A percentile compares a stretch with the other conserved stretches of the same genome.
Evolutionary conservation across 2,113 vertebrate genomes (phyloP).

Genomic region (Delphinapterus leucas): DNA sequence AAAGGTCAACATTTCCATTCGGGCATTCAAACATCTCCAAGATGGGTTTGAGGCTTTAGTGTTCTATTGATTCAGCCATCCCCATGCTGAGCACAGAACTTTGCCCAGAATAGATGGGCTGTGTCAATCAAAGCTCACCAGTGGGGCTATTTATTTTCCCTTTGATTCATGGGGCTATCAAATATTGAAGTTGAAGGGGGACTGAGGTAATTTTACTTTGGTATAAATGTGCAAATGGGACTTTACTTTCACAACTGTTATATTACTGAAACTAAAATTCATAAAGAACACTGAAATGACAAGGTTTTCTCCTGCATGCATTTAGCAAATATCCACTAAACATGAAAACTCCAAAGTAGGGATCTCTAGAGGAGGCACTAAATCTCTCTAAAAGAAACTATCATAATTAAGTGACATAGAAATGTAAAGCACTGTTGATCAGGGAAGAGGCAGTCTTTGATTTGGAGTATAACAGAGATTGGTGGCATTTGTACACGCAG

Average conservation of each 20-base stretch:
- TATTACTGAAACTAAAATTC: background rate
- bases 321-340: background rate
- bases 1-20: conserved; percentile 71
- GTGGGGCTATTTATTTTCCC: conserved; percentile 49
- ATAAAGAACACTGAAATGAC: background rate
- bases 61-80: conserved; percentile 66
- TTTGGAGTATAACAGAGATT: background rate
- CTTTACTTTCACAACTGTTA: background rate
- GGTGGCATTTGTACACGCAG: background rate
- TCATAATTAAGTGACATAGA: background rate
- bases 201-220: conserved; percentile 30
- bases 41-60: conserved; percentile 64
- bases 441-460: background rate
- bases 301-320: background rate
- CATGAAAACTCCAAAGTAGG: background rate
- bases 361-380: background rate
- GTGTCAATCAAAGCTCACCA: conserved; percentile 60
- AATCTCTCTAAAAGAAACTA: background rate
- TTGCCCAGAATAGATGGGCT: conserved; percentile 49
- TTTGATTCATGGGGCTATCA: conserved; percentile 68
- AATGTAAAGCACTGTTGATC: background rate
- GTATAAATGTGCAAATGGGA: conserved; percentile 23
- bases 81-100: conserved; percentile 66
- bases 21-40: conserved; percentile 55
- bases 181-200: conserved; percentile 63